These are phyloP conservation scores for Antitype chi DNA, from an alignment of 2,888 invertebrate species.

Conservation along the genomic window DNA sequence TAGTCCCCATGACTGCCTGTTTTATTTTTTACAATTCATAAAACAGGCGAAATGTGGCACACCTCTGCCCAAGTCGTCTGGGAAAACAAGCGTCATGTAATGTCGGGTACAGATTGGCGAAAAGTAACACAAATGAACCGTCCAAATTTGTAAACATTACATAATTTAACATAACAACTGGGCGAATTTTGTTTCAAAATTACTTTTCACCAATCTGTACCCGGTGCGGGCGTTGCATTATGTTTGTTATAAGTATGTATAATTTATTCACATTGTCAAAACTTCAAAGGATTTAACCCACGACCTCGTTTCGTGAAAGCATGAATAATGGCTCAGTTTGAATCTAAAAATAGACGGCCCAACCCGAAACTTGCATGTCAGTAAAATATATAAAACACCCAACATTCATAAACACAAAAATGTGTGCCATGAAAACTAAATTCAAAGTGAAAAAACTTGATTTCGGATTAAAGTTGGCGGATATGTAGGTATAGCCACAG, in stretches of 20 bases:
- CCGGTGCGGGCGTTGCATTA: background rate
- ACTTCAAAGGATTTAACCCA: constrained; percentile 11
- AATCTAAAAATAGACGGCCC: constrained; percentile 20
- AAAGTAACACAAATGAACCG: no score
- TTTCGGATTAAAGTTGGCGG: constrained; percentile 2
- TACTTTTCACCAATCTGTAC: background rate
- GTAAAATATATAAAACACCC: no score
- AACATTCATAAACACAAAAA: constrained; percentile 21
- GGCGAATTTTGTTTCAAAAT: background rate
- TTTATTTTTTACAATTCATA: no score
- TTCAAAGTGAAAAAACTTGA: constrained; percentile 4
- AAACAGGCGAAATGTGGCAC: no score
- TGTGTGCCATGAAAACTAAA: constrained; percentile 13
- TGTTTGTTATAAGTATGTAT: no score
- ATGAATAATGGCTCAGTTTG: constrained; percentile 26
- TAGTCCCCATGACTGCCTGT: no score
- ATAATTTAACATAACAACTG: background rate
- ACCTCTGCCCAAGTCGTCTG: no score
- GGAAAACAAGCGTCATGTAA: no score
- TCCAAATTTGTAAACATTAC: background rate
- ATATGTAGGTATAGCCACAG: no score
- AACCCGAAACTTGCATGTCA: constrained; percentile 43
- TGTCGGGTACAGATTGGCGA: no score
- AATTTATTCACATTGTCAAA: background rate
- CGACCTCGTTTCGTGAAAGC: constrained; percentile 5